Percentiles rank a stretch among this genome's conserved stretches.
Evolutionary conservation across 2,113 vertebrate species (phyloP).

Genomic region (Carettochelys insculpta): DNA sequence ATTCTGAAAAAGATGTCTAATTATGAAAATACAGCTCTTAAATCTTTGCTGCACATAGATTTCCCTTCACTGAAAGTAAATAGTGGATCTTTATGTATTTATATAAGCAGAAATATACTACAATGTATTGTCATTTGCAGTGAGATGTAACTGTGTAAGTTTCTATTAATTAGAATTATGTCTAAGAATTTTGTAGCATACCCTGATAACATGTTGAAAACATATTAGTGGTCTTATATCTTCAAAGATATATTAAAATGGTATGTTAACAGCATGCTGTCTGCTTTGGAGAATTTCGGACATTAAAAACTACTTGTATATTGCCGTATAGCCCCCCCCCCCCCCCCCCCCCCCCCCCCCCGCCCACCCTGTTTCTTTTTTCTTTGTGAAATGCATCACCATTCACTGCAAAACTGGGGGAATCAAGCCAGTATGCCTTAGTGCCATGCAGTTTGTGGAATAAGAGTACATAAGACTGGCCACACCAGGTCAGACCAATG

Average conservation of each 20-base stretch:
- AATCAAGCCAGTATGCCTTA: not conserved
- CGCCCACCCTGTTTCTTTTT: no score
- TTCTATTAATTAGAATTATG: not conserved
- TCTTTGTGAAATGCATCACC: not conserved
- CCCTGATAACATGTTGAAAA: not conserved
- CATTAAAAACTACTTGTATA: not conserved
- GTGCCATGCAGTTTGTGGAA: rapidly evolving
- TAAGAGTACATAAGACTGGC: not conserved
- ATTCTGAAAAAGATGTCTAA: not conserved
- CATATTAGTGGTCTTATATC: not conserved
- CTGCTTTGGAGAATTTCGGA: rapidly evolving
- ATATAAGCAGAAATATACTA: not conserved
- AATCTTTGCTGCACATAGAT: not conserved
- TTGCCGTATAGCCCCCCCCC: rapidly evolving
- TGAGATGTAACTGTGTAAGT: rapidly evolving
- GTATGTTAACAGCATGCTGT: rapidly evolving
- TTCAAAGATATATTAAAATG: not conserved
- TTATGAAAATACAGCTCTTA: not conserved
- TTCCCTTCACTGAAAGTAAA: not conserved
- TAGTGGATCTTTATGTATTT: not conserved
- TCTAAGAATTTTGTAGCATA: not conserved
- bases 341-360: no score
- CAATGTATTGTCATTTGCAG: not conserved
- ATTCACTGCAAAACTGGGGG: rapidly evolving
- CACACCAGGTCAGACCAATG: not conserved